These are phyloP conservation scores for Uria lomvia DNA, from an alignment of 2,113 vertebrate species.

Conservation along the genomic window DNA sequence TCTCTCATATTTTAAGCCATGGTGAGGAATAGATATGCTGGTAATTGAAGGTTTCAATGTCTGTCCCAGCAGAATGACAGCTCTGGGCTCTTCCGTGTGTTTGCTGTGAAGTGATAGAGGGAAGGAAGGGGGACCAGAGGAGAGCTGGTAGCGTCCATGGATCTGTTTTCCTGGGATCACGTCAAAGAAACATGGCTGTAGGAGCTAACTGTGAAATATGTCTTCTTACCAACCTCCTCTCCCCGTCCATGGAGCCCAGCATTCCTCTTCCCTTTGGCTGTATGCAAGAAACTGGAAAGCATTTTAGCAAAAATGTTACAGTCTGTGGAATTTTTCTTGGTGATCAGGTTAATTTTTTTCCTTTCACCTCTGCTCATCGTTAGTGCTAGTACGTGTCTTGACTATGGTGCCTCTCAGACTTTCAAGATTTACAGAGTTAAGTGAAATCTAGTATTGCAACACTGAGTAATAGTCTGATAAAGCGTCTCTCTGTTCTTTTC, in stretches of 20 bases:
- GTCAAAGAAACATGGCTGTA: not conserved
- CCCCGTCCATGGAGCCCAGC: rapidly evolving
- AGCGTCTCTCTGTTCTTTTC: not conserved
- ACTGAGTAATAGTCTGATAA: not conserved
- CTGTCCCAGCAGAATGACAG: not conserved
- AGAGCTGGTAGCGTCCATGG: not conserved
- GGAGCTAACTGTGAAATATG: not conserved
- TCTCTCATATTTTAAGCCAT: not conserved
- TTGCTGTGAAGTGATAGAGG: not conserved
- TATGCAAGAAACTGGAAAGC: not conserved
- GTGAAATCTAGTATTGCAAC: not conserved
- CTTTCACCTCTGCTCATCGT: not conserved
- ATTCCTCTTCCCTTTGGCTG: not conserved
- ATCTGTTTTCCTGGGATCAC: not conserved
- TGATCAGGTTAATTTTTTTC: not conserved
- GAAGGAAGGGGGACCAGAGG: not conserved
- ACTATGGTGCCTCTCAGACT: not conserved
- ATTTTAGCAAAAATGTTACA: not conserved
- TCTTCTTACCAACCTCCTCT: not conserved
- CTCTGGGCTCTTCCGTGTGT: not conserved
- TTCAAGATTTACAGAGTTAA: not conserved
- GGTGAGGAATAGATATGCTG: not conserved
- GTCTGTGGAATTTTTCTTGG: not conserved
- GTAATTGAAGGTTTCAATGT: not conserved
- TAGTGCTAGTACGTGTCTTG: not conserved